Evolutionary conservation across 2,888 invertebrate genomes (phyloP).

Genomic region (Chymomyza fuscimana): DNA sequence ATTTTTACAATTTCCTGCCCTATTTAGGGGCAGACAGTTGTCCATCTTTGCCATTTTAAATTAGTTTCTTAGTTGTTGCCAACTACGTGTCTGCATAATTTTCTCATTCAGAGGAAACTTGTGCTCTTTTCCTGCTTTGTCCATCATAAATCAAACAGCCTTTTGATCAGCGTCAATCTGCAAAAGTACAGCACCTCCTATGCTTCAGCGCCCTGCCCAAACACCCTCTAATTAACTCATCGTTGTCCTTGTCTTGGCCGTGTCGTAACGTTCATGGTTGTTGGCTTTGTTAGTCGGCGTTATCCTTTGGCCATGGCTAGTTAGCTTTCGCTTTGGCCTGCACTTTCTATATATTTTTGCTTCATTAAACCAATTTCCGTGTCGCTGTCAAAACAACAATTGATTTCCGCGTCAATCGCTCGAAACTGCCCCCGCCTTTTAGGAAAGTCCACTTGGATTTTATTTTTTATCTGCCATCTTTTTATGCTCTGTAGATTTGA

Average conservation of each 20-base stretch:
- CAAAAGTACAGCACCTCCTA: not conserved
- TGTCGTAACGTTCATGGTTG: not conserved
- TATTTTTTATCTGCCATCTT: conserved; percentile 6
- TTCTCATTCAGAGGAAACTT: conserved; percentile 59
- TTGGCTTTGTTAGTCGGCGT: conserved; percentile 3
- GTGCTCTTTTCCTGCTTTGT: conserved; percentile 11
- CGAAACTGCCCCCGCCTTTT: conserved; percentile 36
- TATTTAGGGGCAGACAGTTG: not conserved
- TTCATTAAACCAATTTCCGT: conserved; percentile 73
- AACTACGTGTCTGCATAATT: conserved; percentile 52
- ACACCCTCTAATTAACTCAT: conserved; percentile 60
- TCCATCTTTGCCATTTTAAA: conserved; percentile 39
- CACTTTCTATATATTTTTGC: conserved; percentile 63
- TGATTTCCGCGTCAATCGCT: conserved; percentile 72
- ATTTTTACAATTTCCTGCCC: conserved; percentile 21
- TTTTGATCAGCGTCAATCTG: conserved; percentile 54
- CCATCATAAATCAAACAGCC: conserved; percentile 71
- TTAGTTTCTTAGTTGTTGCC: conserved; percentile 50
- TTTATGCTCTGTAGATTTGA: not conserved
- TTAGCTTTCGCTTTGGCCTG: conserved; percentile 67
- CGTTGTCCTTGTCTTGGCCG: conserved; percentile 29
- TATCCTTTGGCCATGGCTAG: conserved; percentile 47
- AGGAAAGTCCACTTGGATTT: conserved; percentile 15
- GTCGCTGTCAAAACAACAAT: conserved; percentile 75
- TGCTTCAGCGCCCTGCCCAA: conserved; percentile 19